Conservation (phyloP, 2,888 invertebrate genomes). For the Mellilla xanthometata region DNA sequence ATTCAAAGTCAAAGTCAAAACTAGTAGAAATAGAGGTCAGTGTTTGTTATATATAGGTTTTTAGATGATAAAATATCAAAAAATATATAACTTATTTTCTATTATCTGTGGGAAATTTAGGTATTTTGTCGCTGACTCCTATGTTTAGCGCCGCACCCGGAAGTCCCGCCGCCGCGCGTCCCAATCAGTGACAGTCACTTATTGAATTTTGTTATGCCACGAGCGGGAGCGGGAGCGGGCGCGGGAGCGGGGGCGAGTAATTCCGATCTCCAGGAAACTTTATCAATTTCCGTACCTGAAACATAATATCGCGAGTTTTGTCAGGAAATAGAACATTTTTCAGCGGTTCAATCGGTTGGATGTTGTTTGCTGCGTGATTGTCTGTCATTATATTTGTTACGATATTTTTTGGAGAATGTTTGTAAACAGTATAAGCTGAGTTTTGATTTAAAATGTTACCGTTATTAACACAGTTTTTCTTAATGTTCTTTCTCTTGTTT, state of each 20-base stretch:
- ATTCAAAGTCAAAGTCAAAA: no score
- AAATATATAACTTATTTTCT: no score
- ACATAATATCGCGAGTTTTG: conserved; percentile 51
- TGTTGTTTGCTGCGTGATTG: conserved; percentile 14
- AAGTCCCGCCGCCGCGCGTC: conserved; percentile 36
- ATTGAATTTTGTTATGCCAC: conserved; percentile 75
- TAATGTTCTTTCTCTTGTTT: no score
- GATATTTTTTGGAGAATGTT: not conserved
- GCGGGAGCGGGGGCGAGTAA: conserved; percentile 46
- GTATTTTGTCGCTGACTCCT: not conserved
- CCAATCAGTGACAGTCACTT: conserved; percentile 79
- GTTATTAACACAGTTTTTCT: no score
- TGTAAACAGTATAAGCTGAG: no score
- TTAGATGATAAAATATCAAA: no score
- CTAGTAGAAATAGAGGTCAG: no score
- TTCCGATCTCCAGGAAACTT: conserved; percentile 71
- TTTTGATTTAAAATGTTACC: no score
- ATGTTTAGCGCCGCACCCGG: not conserved
- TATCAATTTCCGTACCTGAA: conserved; percentile 76
- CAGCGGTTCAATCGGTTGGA: conserved; percentile 14
- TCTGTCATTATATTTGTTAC: conserved; percentile 1
- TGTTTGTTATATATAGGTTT: no score
- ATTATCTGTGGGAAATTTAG: no score
- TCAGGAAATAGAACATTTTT: conserved; percentile 26
- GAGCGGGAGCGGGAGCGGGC: not conserved